Conservation (phyloP, 2,888 invertebrate species). For the Xestia sexstrigata region DNA sequence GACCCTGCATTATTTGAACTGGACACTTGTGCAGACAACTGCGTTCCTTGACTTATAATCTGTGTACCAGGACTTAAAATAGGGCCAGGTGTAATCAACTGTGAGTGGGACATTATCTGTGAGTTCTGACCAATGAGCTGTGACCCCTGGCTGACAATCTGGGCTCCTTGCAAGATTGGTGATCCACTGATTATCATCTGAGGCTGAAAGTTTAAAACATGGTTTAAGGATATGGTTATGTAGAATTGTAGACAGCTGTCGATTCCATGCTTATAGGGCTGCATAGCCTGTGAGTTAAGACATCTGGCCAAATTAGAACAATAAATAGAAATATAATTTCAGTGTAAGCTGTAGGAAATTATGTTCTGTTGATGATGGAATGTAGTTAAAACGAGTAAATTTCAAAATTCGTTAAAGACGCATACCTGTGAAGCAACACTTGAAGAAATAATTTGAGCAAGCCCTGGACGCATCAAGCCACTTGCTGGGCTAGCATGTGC, state of each 20-base stretch:
- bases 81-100: conserved; percentile 82
- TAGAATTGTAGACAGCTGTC: not conserved
- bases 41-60: conserved; percentile 88
- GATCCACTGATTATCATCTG: conserved; percentile 87
- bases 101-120: conserved; percentile 85
- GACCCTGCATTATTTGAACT: conserved; percentile 74
- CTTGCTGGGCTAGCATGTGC: conserved; percentile 82
- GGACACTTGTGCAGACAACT: conserved; percentile 82
- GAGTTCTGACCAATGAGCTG: conserved; percentile 84
- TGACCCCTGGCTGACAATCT: conserved; percentile 86
- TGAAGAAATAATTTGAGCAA: conserved; percentile 86
- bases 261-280: not conserved
- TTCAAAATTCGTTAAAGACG: conserved; percentile 12
- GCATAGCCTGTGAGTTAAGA: not conserved
- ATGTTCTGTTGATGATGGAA: not conserved
- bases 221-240: not conserved
- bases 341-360: not conserved
- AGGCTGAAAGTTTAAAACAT: conserved; percentile 76
- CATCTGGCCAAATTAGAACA: conserved; percentile 3
- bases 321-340: not conserved
- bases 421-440: conserved; percentile 86
- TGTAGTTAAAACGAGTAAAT: not conserved
- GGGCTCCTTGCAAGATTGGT: conserved; percentile 85
- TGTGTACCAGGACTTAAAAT: conserved; percentile 85
- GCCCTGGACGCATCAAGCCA: conserved; percentile 85